Base-by-base conservation (phyloP, 2,888 invertebrate genomes). In the Notodonta dromedarius region DNA sequence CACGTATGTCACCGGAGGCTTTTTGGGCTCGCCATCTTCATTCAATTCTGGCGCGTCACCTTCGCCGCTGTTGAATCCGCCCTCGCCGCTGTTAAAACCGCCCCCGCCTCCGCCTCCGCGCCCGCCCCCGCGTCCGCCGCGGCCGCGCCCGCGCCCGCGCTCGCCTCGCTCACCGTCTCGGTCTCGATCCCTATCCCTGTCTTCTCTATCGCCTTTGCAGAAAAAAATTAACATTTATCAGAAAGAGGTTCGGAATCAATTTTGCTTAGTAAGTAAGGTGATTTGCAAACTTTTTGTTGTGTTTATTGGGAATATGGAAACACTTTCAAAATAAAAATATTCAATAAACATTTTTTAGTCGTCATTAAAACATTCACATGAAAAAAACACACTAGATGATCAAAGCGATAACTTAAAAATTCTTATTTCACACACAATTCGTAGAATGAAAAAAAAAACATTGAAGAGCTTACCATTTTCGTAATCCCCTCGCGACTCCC, bases 1-100 rank as follows among this genome's bases (percentile, higher is more conserved):
- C 2, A 95, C 92, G 55, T 95, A 94, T 58, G 95, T 95, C 48
- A 95, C 94, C 0, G 93, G 91, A 0, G 86, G 80, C 70, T 90
- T 92, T 69, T 90, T 91, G 0, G 82, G 83, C 40, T 89, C 90
- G 0, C 88, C 90, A 3, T 86, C 85, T 46, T 84, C 86, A 13
- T 82, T 89, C 0, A 79, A 66, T 14, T 83, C 82, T 0, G 66
- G 72, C 2, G 77, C 76, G 1, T 72, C 77, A 7, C 78, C 76
- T 0, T 78, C 66, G 0, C 78, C 75, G 2, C 79, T 66, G 4
- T 77, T 76, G 2, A 76, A 65, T 0, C 77, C 72, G 9, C 80
- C 63, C 0, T 76, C 66, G 11, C 75, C 71, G 7, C 79, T 77
- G 3, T 83, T 69, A 2, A 78, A 69, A 0, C 82, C 83, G 5